Base-by-base conservation (phyloP, 2,113 vertebrate genomes). In the Nesogale talazaci region DNA sequence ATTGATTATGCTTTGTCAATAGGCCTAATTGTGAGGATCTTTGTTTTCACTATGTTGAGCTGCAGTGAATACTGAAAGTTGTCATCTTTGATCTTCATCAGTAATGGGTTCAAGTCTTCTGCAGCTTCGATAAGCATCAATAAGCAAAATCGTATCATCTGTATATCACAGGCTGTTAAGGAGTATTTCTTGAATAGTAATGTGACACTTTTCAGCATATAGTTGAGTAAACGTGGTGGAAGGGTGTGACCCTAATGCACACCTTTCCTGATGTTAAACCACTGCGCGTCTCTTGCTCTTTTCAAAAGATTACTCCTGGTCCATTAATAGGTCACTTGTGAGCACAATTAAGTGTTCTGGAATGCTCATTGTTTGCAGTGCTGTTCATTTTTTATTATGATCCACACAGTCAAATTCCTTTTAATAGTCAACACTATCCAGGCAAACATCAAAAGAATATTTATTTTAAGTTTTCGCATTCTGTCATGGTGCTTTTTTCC, bases 401-500 rank as follows among this genome's bases (percentile, higher is more conserved):
- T 5, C 65, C 29, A 67, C 65, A 67, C 27, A 67, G 10, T 67
- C 29, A 67, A 67, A 31, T 67, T 9, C 29, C 61, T 67, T 67
- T 67, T 36, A 22, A 40, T 40, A 25, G 10, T 70, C 36, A 75
- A 40, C 25, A 75, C 38, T 10, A 40, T 2, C 38, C 11, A 36
- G 29, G 65, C 9, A 67, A 31, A 67, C 65, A 67, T 81, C 92
- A 90, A 90, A 2, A 79, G 74, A 16, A 69, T 88, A 92, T 94
- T 65, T 86, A 29, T 14, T 94, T 95, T 92, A 27, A 79, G 40
- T 94, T 95, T 93, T 52, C 46, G 14, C 59, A 10, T 40, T 88
- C 29, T 86, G 38, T 0, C 0, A 76, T 8, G 70, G 92, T 96
- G 89, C 89, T 89, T 78, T 91, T 80, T 36, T 65, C 96, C 94